These are phyloP conservation scores for Magallana gigas DNA, from an alignment of 1,140 invertebrate species.

Conservation along the genomic window DNA sequence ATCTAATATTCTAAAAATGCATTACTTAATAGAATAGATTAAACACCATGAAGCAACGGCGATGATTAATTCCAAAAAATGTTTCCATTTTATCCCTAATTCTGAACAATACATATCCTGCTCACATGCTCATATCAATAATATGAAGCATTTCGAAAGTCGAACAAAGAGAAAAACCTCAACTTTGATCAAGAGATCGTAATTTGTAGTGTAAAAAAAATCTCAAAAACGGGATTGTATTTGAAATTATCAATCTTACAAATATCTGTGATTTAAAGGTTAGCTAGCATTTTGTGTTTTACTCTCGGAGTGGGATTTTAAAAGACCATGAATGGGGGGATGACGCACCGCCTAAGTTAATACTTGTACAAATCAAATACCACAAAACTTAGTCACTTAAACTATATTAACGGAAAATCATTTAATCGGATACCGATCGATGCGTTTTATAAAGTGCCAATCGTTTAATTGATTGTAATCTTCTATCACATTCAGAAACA, in stretches of 20 bases:
- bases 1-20: too few species aligned
- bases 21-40: too few species aligned
- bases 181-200: too few species aligned
- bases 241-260: slow-evolving; percentile 15
- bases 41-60: too few species aligned
- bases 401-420: slow-evolving; percentile 12
- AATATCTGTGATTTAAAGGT: not conserved
- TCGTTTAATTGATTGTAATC: slow-evolving; percentile 37
- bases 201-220: too few species aligned
- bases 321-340: not conserved
- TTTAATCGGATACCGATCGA: slow-evolving; percentile 30
- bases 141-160: too few species aligned
- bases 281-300: not conserved
- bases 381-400: slow-evolving; percentile 17
- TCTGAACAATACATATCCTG: too few species aligned
- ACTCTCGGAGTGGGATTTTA: not conserved
- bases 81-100: too few species aligned
- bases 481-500: slow-evolving; percentile 7
- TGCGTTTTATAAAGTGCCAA: slow-evolving; percentile 35
- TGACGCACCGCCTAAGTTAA: slow-evolving; percentile 6
- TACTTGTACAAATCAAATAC: slow-evolving; percentile 10
- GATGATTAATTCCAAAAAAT: too few species aligned
- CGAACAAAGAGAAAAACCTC: too few species aligned
- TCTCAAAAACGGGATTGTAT: not conserved
- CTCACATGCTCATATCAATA: too few species aligned